A percentile compares a stretch with the other conserved stretches of the same genome.
Conservation (phyloP, 2,113 vertebrate species). For the Strigops habroptila region DNA sequence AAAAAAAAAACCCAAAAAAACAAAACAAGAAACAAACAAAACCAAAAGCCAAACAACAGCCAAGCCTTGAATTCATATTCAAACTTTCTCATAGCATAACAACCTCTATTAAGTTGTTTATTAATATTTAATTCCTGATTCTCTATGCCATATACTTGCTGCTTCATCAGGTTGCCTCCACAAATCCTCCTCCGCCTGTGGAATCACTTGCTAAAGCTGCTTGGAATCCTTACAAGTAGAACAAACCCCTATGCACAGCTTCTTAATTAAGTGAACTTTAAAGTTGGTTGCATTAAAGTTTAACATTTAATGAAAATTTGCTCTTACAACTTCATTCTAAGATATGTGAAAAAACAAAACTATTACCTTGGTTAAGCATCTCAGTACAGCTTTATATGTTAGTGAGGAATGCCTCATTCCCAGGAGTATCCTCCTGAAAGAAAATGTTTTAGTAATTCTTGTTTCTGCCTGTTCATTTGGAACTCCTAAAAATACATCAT, state of each 20-base stretch:
- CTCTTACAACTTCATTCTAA: neutral
- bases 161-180: neutral
- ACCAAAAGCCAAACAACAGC: neutral
- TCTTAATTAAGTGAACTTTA: constrained; percentile 1
- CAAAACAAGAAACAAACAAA: too few relatives aligned
- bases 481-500: neutral
- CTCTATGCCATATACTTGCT: neutral
- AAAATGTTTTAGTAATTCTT: neutral
- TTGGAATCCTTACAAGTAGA: neutral
- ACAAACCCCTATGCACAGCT: neutral
- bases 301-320: neutral
- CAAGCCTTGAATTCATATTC: neutral
- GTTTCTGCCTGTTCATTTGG: neutral
- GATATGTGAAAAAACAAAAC: neutral
- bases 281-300: neutral
- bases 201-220: neutral
- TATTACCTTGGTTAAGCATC: neutral
- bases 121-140: constrained; percentile 12
- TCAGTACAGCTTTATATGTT: neutral
- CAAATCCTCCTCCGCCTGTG: neutral
- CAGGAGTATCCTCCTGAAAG: neutral
- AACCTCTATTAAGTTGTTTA: neutral
- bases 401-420: neutral
- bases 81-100: neutral
- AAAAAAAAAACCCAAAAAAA: neutral